Percentiles rank a stretch among this genome's conserved stretches.
phyloP scores from a whole-genome alignment of 2,888 invertebrate species.

The Drosophila paranaensis region DNA sequence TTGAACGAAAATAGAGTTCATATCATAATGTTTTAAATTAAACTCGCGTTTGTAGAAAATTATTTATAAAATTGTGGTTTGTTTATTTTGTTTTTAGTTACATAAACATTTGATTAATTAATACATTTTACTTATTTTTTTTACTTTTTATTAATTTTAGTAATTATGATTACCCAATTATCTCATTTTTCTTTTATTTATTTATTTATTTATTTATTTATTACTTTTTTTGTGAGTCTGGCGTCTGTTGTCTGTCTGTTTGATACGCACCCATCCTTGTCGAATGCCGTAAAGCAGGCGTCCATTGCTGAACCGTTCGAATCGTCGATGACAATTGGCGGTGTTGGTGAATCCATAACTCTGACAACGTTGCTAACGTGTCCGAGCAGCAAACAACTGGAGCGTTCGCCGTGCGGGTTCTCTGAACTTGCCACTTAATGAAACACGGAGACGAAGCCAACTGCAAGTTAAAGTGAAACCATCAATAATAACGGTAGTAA shows the following conservation, averaged over 20 bases:
- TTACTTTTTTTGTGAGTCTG: background rate
- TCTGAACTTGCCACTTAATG: conserved; percentile 59
- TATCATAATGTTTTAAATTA: too few species aligned
- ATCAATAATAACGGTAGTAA: conserved; percentile 67
- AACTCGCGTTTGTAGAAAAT: too few species aligned
- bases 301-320: conserved; percentile 90
- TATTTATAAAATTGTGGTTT: too few species aligned
- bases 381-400: conserved; percentile 57
- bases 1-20: too few species aligned
- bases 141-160: too few species aligned
- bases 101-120: too few species aligned
- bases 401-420: conserved; percentile 25
- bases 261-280: conserved; percentile 92
- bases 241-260: conserved; percentile 10
- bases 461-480: conserved; percentile 76
- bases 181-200: too few species aligned
- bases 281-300: conserved; percentile 95
- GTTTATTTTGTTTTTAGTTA: too few species aligned
- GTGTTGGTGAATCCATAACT: conserved; percentile 84
- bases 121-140: too few species aligned
- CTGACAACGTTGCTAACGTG: conserved; percentile 66
- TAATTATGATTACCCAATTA: too few species aligned
- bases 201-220: background rate
- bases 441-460: conserved; percentile 57
- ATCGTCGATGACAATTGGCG: conserved; percentile 85